Conservation (phyloP, 2,888 invertebrate species). For the Tromatobia lineatoria region DNA sequence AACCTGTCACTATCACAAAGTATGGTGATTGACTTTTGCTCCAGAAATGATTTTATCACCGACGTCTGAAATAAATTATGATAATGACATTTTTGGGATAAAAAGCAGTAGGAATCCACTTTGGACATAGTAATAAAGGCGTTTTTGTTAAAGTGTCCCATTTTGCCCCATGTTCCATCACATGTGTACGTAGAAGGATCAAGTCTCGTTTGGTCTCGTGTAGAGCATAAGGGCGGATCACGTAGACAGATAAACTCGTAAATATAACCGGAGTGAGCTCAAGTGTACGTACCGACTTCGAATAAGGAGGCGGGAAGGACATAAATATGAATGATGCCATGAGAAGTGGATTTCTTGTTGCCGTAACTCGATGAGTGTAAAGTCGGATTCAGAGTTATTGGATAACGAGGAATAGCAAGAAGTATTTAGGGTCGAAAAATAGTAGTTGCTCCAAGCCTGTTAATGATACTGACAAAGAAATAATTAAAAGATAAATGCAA, state of each 20-base stretch:
- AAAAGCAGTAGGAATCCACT: too few relatives aligned
- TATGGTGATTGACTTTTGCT: too few relatives aligned
- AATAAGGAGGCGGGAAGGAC: slow-evolving; percentile 20
- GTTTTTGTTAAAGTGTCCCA: too few relatives aligned
- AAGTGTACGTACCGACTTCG: slow-evolving; percentile 26
- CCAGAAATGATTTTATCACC: too few relatives aligned
- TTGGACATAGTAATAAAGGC: too few relatives aligned
- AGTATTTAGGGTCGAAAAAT: background rate
- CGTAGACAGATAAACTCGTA: slow-evolving; percentile 32
- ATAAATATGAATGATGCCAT: background rate
- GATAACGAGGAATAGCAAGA: background rate
- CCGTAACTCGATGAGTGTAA: background rate
- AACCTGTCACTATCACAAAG: too few relatives aligned
- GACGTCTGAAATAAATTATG: too few relatives aligned
- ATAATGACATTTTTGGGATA: too few relatives aligned
- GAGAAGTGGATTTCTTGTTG: background rate
- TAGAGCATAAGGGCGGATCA: slow-evolving; percentile 30
- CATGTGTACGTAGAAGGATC: slow-evolving; percentile 28
- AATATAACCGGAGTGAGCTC: slow-evolving; percentile 21
- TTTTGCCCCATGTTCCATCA: too few relatives aligned
- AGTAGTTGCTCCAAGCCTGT: background rate
- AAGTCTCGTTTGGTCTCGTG: slow-evolving; percentile 13
- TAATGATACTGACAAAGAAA: background rate
- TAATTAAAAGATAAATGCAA: slow-evolving; percentile 28
- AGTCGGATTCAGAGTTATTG: background rate